Evolutionary conservation across 1,140 invertebrate genomes (phyloP).

Genomic region (Archivesica marissinica): DNA sequence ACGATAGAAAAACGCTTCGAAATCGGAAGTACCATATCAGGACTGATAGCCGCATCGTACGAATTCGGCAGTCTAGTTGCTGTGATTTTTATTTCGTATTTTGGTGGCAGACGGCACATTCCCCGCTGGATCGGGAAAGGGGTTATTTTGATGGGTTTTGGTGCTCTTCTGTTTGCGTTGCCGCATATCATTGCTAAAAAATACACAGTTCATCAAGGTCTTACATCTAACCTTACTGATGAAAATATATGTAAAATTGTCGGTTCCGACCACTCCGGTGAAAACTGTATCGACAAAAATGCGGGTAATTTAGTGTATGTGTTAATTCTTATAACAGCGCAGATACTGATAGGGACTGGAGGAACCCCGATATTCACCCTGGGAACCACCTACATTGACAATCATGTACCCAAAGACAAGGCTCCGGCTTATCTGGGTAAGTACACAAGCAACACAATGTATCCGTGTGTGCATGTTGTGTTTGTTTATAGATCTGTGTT

Average conservation of each 20-base stretch:
- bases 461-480: too few relatives aligned
- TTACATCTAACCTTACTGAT: constrained; percentile 73
- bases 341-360: constrained; percentile 86
- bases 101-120: constrained; percentile 95
- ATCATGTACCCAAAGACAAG: constrained; percentile 86
- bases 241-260: constrained; percentile 78
- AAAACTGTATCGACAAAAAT: constrained; percentile 78
- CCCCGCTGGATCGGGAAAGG: constrained; percentile 98
- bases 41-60: constrained; percentile 96
- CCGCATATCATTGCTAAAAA: constrained; percentile 85
- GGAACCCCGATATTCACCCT: constrained; percentile 86
- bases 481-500: too few relatives aligned
- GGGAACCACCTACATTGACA: constrained; percentile 86
- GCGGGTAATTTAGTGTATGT: constrained; percentile 84
- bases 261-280: constrained; percentile 57
- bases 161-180: constrained; percentile 92
- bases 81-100: constrained; percentile 98
- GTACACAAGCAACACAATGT: constrained; percentile 44
- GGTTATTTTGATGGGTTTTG: constrained; percentile 93
- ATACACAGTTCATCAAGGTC: constrained; percentile 84
- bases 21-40: constrained; percentile 96
- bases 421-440: constrained; percentile 86
- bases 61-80: constrained; percentile 97
- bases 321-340: constrained; percentile 85
- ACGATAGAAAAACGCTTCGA: constrained; percentile 98